A percentile compares a stretch with the other conserved stretches of the same genome.
These are phyloP conservation scores for Podarcis muralis DNA, from an alignment of 2,113 vertebrate species.

Conservation along the genomic window DNA sequence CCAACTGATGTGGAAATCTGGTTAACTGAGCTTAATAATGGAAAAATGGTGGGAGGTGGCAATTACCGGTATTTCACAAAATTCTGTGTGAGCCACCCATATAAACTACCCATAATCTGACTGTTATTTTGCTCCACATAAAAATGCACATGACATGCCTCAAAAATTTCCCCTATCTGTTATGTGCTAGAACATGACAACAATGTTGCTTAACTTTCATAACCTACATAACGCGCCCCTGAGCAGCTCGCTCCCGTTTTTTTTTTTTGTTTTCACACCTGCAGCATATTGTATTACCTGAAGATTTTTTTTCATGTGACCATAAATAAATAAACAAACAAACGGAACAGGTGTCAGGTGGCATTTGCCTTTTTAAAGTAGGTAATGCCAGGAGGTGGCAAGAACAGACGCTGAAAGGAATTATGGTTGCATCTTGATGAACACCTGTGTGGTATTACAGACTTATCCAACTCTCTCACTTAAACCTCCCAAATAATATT, in stretches of 20 bases:
- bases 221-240: background rate
- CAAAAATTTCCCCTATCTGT: background rate
- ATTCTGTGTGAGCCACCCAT: background rate
- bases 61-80: background rate
- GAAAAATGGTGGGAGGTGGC: too few relatives aligned
- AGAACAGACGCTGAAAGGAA: conserved; percentile 59
- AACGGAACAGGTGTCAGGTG: conserved; percentile 52
- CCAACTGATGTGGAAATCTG: too few relatives aligned
- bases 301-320: conserved; percentile 48
- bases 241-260: conserved; percentile 46
- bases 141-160: background rate
- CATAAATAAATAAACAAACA: conserved; percentile 38
- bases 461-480: conserved; percentile 60
- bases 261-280: conserved; percentile 71
- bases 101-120: background rate
- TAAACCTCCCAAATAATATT: conserved; percentile 56
- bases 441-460: conserved; percentile 65
- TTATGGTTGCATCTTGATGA: conserved; percentile 70
- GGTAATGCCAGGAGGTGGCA: conserved; percentile 40
- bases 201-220: background rate
- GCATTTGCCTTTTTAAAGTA: conserved; percentile 51
- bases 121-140: background rate
- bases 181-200: conserved; percentile 17
- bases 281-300: conserved; percentile 29
- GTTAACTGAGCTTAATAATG: too few relatives aligned